Evolutionary conservation across 2,888 invertebrate genomes (phyloP).

Genomic region (Platycnemis pennipes): DNA sequence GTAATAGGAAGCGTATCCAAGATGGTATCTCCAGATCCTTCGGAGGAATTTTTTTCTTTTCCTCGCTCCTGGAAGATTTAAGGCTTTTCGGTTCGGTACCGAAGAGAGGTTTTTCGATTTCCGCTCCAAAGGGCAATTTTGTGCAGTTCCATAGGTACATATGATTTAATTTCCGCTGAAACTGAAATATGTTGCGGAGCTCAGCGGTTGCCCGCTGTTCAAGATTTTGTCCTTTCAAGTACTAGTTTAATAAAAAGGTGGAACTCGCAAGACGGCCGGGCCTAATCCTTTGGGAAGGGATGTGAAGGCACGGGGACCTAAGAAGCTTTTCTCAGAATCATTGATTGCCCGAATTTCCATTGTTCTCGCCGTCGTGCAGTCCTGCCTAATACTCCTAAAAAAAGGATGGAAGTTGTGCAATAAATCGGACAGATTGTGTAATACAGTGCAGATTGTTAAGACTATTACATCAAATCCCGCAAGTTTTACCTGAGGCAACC

Average conservation of each 20-base stretch:
- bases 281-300: background rate
- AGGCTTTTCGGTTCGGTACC: background rate
- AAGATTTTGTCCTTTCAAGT: background rate
- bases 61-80: background rate
- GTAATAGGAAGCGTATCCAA: background rate
- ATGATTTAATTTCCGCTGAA: background rate
- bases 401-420: too few relatives aligned
- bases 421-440: too few relatives aligned
- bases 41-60: background rate
- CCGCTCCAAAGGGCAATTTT: background rate
- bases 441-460: too few relatives aligned
- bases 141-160: background rate
- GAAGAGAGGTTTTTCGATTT: conserved; percentile 17
- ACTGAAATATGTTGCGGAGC: background rate
- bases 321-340: background rate
- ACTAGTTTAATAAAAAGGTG: background rate
- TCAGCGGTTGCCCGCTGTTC: background rate
- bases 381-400: too few relatives aligned
- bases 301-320: background rate
- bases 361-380: background rate
- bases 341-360: background rate
- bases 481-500: too few relatives aligned
- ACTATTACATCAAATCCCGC: too few relatives aligned
- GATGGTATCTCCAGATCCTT: background rate
- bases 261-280: background rate